A percentile compares a stretch with the other conserved stretches of the same genome.
These are phyloP conservation scores for Paedocypris micromegethes DNA, from an alignment of 2,797 vertebrate species.

Conservation along the genomic window DNA sequence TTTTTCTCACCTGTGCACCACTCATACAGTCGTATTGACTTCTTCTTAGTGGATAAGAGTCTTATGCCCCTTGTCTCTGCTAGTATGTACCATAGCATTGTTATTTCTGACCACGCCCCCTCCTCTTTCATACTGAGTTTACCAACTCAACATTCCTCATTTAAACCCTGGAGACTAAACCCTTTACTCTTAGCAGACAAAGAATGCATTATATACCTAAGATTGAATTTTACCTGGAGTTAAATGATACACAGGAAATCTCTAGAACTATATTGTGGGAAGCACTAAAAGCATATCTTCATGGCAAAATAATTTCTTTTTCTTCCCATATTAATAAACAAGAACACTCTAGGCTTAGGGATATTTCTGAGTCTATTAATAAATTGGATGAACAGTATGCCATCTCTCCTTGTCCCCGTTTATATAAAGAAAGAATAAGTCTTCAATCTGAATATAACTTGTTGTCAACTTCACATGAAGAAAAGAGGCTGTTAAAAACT, in stretches of 20 bases:
- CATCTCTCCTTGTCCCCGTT: not conserved
- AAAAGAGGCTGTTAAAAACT: not conserved
- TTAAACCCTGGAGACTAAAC: not conserved
- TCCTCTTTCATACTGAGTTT: not conserved
- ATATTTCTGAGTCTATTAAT: not conserved
- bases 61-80: no score
- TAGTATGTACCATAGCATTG: no score
- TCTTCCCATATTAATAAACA: constrained; percentile 1
- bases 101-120: not conserved
- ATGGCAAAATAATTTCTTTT: not conserved
- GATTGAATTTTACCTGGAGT: not conserved
- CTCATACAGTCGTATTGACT: not conserved
- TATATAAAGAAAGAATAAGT: not conserved
- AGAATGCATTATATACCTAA: not conserved
- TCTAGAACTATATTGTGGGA: not conserved
- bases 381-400: not conserved
- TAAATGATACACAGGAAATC: not conserved
- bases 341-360: not conserved
- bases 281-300: not conserved
- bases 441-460: not conserved
- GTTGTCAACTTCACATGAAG: not conserved
- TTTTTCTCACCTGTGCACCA: not conserved
- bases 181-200: not conserved
- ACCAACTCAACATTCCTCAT: not conserved
- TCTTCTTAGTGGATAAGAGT: not conserved